Base-by-base conservation (phyloP, 1,140 invertebrate genomes). In the Cheumatopsyche charites region DNA sequence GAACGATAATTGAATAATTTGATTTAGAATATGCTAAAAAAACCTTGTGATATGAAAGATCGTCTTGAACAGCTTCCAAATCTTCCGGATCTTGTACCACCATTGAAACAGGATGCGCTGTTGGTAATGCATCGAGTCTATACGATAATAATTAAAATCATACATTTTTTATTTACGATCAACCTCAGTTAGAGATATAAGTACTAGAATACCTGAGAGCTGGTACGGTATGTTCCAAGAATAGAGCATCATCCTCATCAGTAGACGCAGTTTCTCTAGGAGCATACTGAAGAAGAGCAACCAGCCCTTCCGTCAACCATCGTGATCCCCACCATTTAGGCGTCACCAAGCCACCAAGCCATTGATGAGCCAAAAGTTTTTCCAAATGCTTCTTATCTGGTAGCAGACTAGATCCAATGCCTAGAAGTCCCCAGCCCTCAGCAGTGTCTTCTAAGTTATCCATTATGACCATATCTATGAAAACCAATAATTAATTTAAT, bases 21-120 rank as follows among this genome's bases (percentile, higher is more conserved):
- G 36, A 23, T 9, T 25, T 23, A 62, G 17, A 19, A 58, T n/a
- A n/a, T n/a, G 17, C 5, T 42, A 12, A 6, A 5, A 42, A 42
- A 42, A 91, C 93, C 86, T 96, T 96, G 78, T 83, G 90, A 78
- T 95, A 96, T 41, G 92, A 94, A 68, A 96, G 94, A 5, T 88
- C 88, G 79, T 96, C 94, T 83, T 96, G 96, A 71, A 95, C 93
- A 74, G 92, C 89, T 79, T 92, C 91, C 73, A 96, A 94, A 82
- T 95, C 92, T 42, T 88, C 86, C 0, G 93, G 92, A 83, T 95
- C 90, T 72, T 89, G 82, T 7, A 96, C 92, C 12, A 87, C 86
- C 6, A 94, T 90, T 52, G 91, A 92, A 63, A 96, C 91, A 0
- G 94, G 92, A 82, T 96, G 94, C 63, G 92, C 94, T 29, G 89